A percentile compares a stretch with the other conserved stretches of the same genome.
These are phyloP conservation scores for Anarsia innoxiella DNA, from an alignment of 2,888 invertebrate genomes.

Conservation along the genomic window DNA sequence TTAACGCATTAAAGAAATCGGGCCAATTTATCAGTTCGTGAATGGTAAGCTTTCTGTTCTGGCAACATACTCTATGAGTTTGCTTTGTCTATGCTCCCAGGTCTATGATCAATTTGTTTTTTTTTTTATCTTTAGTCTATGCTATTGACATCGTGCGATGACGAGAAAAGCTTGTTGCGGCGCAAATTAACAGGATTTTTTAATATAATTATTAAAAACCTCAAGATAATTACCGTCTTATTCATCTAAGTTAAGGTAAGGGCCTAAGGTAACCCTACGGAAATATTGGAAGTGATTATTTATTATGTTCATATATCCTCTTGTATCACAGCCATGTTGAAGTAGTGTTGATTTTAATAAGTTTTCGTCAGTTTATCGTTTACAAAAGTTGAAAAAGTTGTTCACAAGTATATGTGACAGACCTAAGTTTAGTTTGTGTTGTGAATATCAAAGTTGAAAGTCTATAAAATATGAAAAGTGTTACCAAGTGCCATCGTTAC, in stretches of 20 bases:
- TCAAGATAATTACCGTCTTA: constrained; percentile 67
- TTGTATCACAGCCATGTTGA: constrained; percentile 74
- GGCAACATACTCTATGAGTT: too few relatives aligned
- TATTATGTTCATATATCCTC: constrained; percentile 72
- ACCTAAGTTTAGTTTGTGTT: constrained; percentile 72
- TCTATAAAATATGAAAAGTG: constrained; percentile 72
- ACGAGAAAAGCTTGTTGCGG: constrained; percentile 55
- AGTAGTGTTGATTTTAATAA: constrained; percentile 73
- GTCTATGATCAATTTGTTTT: background rate
- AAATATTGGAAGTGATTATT: constrained; percentile 71
- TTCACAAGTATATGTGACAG: constrained; percentile 73
- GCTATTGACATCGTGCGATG: constrained; percentile 46
- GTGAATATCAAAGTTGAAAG: constrained; percentile 67
- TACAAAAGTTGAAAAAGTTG: constrained; percentile 60
- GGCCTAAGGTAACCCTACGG: constrained; percentile 70
- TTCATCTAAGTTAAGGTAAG: constrained; percentile 72
- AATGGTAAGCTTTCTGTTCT: too few relatives aligned
- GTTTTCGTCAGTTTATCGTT: constrained; percentile 68
- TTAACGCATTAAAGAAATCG: too few relatives aligned
- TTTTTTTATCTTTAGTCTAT: constrained; percentile 29
- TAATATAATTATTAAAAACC: constrained; percentile 46
- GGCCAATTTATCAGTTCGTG: too few relatives aligned
- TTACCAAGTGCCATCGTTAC: constrained; percentile 71
- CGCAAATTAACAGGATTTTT: constrained; percentile 55
- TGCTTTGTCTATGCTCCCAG: too few relatives aligned